Evolutionary conservation across 2,113 vertebrate genomes (phyloP), one percentile per base, ranked within the genome.

Genomic region (Natator depressus): DNA sequence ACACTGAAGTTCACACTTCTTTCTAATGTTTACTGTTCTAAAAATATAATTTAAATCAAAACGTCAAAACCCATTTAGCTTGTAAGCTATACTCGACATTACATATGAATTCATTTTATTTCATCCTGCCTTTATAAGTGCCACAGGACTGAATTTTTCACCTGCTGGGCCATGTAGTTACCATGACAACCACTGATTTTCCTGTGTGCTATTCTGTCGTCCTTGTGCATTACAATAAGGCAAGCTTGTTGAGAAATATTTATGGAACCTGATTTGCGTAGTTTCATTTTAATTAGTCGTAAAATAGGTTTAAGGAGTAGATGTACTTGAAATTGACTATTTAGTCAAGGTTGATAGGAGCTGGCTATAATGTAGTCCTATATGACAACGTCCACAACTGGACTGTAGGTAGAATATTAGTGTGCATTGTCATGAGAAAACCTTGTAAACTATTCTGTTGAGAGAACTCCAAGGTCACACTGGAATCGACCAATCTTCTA

Each of bases 161-260:
- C 97, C 97, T 98, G 97, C 92, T 22, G 84, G n/a, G 89, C 85
- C 94, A 50, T 6, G 93, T 0, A 0, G 96, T 98, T 96, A 0
- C 94, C 95, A 93, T 97, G 97, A 20, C 97, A 95, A 96, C 97
- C 2, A 31, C 8, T 42, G 91, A n/a, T 84, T 38, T 8, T 84
- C 75, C 85, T 47, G 76, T 89, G 29, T 65, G 86, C 96, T 35
- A 7, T 55, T 20, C 93, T 72, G 29, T 47, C 79, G 81, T 91
- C 84, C 84, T 4, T 14, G 85, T 84, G 90, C 85, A 6, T 22
- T 29, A 51, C 85, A 51, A 12, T 38, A 46, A 78, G 79, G 46
- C 88, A 57, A 92, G 95, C 82, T 94, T 55, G 55, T 8, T 2
- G 80, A 87, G 88, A 24, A 35, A 51, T 78, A 5, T 79, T 90